Evolutionary conservation across 1,140 invertebrate species (phyloP), one percentile per base, ranked within the genome.

Genomic region (Magallana ariakensis): DNA sequence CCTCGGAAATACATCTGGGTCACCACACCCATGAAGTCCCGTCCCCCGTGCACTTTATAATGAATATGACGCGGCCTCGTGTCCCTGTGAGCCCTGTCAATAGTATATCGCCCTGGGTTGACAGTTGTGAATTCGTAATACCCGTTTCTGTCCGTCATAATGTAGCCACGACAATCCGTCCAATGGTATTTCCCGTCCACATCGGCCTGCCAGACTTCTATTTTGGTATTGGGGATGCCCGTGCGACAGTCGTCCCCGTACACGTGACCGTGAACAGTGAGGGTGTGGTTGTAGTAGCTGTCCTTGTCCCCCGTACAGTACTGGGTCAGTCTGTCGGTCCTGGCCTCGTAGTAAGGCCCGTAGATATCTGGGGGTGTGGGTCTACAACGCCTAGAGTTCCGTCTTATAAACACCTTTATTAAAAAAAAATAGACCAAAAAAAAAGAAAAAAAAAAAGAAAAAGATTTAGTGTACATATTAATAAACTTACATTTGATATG

Each of bases 171-270:
- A 80, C 87, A 88, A 13, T 84, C 80, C 0, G 57, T 70, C 6
- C 22, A 62, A 10, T 22, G 19, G 16, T 88, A 88, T 46, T 62
- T 58, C 16, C 87, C 87, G 54, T 80, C 22, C n/a, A 66, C 80
- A 26, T 88, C 85, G 7, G 87, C 87, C 56, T 88, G 87, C 87
- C 87, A 88, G 15, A 88, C n/a, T 80, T 88, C 87, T 15, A 88
- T 84, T n/a, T 66, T 53, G 0, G 85, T 70, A 53, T 55, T 15
- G 7, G 81, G 46, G 9, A 88, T 54, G 15, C 80, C 80, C 0
- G 84, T 85, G 10, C n/a, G 6, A 56, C 87, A 88, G 82, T 88
- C 87, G 5, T 54, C 54, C 26, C 53, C 82, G 80, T 57, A 75
- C 13, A 88, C 82, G 57, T 80, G 80, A 9, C 87, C 87, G 60